A percentile compares a stretch with the other conserved stretches of the same genome.
Conservation (phyloP, 1,140 invertebrate genomes). For the Cydia strobilella region DNA sequence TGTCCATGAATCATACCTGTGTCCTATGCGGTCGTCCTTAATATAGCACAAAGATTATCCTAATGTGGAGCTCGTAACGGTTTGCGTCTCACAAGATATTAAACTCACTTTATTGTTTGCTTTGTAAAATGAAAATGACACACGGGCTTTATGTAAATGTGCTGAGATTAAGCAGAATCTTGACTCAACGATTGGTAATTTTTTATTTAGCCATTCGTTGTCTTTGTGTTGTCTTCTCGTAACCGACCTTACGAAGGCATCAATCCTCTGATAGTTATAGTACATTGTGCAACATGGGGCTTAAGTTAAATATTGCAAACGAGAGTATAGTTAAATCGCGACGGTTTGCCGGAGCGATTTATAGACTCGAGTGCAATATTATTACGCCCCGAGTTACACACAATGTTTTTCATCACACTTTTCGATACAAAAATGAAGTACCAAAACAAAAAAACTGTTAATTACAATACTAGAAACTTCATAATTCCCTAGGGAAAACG, state of each 20-base stretch:
- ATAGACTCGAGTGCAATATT: too few species aligned
- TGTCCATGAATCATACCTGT: conserved; percentile 28
- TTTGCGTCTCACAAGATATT: conserved; percentile 4
- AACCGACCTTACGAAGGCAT: not conserved
- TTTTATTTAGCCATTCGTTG: not conserved
- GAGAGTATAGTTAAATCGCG: too few species aligned
- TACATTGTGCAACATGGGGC: too few species aligned
- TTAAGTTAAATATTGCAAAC: too few species aligned
- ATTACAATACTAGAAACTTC: too few species aligned
- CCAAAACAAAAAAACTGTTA: too few species aligned
- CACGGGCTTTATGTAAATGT: conserved; percentile 2
- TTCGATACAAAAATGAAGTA: too few species aligned
- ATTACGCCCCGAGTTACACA: too few species aligned
- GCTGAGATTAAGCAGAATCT: not conserved
- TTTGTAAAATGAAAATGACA: conserved; percentile 8
- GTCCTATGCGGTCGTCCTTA: conserved; percentile 23
- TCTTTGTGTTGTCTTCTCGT: not conserved
- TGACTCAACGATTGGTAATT: conserved; percentile 7
- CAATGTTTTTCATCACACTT: too few species aligned
- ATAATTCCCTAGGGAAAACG: too few species aligned
- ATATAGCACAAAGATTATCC: conserved; percentile 31
- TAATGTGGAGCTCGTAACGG: conserved; percentile 26
- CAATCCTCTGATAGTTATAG: too few species aligned
- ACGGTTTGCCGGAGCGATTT: too few species aligned
- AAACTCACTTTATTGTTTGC: conserved; percentile 1